Base-by-base conservation (phyloP, 64 coral and sea anemone genomes). In the Anthopleura sola region DNA sequence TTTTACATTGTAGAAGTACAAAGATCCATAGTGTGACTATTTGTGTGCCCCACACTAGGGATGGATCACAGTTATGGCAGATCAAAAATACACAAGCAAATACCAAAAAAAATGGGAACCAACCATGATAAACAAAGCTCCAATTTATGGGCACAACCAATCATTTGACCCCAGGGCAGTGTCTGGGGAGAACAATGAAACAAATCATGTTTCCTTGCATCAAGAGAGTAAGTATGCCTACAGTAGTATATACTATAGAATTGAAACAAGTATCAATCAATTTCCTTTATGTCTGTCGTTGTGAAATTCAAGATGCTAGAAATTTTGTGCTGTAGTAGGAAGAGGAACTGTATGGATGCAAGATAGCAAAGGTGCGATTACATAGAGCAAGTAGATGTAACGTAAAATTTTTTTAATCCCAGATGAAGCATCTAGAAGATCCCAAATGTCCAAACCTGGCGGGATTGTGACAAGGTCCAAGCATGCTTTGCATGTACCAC, bases 61-160 rank as follows among this genome's bases (percentile, higher is more conserved):
- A 83, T 83, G 82, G 82, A 83, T 83, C 51, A 83, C 48, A 83
- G 82, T 83, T 83, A 83, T 83, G 82, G 82, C 82, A 83, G 82
- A 83, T 60, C 55, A 54, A 83, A 83, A 60, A 83, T 83, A 83
- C 39, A 48, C 82, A 50, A 83, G 28, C 82, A 83, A 60, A 34
- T 83, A 38, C 36, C 55, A 54, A 55, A 54, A 83, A 23, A 49
- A 83, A 9, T 83, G 82, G 82, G 82, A n/a, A 58, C 16, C 49
- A 56, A 24, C 82, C 32, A 55, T 24, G 17, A 38, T 83, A 31
- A 83, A 60, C 55, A 60, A 48, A 60, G 47, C 28, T 21, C 37
- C 55, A 50, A 60, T 49, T 20, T 49, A 33, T 83, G 82, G 82
- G 26, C 82, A 1, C 28, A 83, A 16, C 82, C 82, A 6, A 83